Percentiles rank a stretch among this genome's conserved stretches.
Conservation (phyloP, 2,113 vertebrate species). For the Pelmatolapia mariae region DNA sequence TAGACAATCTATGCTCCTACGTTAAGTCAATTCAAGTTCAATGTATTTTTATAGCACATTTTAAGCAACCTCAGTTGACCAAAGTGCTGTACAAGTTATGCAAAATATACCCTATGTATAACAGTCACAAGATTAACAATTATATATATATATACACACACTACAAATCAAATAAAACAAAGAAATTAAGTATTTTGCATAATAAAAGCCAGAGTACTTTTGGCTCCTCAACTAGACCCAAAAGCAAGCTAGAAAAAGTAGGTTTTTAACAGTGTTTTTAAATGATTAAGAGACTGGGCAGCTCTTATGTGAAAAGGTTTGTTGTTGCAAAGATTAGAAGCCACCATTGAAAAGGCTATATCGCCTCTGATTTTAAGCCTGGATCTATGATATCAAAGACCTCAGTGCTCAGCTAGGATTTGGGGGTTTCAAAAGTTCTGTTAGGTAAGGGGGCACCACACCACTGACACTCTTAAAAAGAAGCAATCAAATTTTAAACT, state of each 20-base stretch:
- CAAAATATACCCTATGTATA: background rate
- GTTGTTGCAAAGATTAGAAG: background rate
- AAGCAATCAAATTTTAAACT: background rate
- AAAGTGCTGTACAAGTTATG: background rate
- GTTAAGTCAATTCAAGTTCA: background rate
- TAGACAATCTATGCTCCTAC: background rate
- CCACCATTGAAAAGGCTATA: background rate
- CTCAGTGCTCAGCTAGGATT: background rate
- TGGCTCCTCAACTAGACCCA: background rate
- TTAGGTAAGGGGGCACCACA: background rate
- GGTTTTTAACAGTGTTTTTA: background rate
- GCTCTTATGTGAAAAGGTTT: background rate
- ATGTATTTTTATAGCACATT: background rate
- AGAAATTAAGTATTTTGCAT: background rate
- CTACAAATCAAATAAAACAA: background rate
- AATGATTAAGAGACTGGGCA: background rate
- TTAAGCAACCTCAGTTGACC: background rate
- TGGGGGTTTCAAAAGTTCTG: fast-evolving
- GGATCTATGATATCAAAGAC: background rate
- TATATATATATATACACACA: background rate
- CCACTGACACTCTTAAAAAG: background rate
- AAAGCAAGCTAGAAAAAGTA: background rate
- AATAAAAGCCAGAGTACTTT: background rate
- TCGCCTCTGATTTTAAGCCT: background rate
- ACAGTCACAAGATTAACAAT: background rate